Percentiles rank a stretch among this genome's conserved stretches.
Conservation (phyloP, 2,888 invertebrate genomes). For the Uropetala carovei region DNA sequence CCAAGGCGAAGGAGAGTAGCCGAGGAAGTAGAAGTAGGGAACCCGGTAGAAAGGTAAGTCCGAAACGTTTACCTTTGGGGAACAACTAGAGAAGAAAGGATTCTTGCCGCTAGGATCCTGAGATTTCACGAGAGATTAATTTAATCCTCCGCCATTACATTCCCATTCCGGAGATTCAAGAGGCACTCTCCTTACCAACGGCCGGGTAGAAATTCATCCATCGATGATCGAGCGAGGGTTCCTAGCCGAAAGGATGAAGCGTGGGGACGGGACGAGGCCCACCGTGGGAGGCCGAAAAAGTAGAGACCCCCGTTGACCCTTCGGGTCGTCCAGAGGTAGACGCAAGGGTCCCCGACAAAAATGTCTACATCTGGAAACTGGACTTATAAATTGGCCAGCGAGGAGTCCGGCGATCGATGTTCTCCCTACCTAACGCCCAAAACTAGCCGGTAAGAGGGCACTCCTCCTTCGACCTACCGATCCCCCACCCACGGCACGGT, state of each 20-base stretch:
- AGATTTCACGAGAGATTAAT: not conserved
- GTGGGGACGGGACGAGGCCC: too few species aligned
- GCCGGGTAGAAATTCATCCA: too few species aligned
- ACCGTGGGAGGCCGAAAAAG: not conserved
- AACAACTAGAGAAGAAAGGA: not conserved
- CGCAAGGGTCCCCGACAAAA: not conserved
- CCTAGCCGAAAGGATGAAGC: too few species aligned
- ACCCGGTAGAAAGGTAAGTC: not conserved
- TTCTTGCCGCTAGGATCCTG: not conserved
- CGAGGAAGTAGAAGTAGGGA: not conserved
- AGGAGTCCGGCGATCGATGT: not conserved
- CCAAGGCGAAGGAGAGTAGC: too few species aligned
- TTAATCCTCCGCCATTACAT: constrained; percentile 10
- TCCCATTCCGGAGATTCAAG: not conserved
- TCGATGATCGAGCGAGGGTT: too few species aligned
- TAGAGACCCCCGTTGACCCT: not conserved
- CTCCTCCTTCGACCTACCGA: not conserved
- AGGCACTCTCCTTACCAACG: too few species aligned
- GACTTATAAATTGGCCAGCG: constrained; percentile 16
- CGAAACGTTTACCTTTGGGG: not conserved
- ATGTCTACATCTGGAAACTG: not conserved
- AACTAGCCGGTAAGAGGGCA: not conserved
- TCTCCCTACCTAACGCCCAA: not conserved
- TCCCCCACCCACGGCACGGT: not conserved
- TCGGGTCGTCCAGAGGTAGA: not conserved